A percentile compares a stretch with the other conserved stretches of the same genome.
phyloP scores from a whole-genome alignment of 2,113 vertebrate species.

The Phyllostomus hastatus region DNA sequence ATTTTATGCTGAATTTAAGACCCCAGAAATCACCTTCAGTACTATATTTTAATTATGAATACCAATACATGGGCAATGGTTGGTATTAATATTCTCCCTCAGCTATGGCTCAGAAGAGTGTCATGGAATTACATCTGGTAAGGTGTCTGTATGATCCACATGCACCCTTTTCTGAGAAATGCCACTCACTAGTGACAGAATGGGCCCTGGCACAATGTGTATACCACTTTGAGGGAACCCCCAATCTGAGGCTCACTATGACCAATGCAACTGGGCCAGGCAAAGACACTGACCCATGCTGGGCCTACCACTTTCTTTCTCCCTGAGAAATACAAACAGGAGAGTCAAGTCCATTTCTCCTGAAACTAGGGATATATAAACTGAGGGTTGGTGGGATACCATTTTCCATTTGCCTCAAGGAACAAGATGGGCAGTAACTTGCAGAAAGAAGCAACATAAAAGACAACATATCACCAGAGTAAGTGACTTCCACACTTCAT shows the following conservation, averaged over 20 bases:
- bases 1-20: background rate
- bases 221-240: background rate
- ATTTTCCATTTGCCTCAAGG: fast-evolving
- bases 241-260: background rate
- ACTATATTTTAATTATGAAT: background rate
- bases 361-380: background rate
- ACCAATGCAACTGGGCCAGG: background rate
- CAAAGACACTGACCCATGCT: background rate
- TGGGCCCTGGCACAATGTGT: background rate
- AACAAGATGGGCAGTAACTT: background rate
- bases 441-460: background rate
- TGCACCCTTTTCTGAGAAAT: background rate
- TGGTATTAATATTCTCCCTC: background rate
- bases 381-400: background rate
- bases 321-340: background rate
- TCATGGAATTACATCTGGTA: background rate
- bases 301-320: background rate
- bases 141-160: background rate
- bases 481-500: background rate
- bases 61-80: background rate
- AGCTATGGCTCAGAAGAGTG: background rate
- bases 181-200: background rate
- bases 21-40: background rate
- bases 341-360: background rate
- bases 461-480: background rate